Conservation (phyloP, 2,113 vertebrate genomes). For the Embiotoca jacksoni region DNA sequence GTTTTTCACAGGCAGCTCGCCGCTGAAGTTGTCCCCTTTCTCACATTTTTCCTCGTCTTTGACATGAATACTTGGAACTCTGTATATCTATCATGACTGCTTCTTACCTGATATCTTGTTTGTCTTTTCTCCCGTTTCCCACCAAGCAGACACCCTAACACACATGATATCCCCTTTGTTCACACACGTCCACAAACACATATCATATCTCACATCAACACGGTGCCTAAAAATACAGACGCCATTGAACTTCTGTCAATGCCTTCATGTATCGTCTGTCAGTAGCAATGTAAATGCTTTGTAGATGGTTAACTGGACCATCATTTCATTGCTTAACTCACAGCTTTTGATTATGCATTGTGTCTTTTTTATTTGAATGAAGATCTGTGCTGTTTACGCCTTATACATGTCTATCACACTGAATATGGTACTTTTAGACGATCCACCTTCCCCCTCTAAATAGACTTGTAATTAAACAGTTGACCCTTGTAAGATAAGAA, state of each 20-base stretch:
- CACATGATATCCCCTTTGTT: conserved; percentile 80
- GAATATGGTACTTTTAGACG: conserved; percentile 75
- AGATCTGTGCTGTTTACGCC: conserved; percentile 78
- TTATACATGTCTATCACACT: conserved; percentile 79
- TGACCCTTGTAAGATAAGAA: conserved; percentile 79
- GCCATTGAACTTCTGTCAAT: conserved; percentile 88
- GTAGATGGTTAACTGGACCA: conserved; percentile 59
- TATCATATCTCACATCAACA: conserved; percentile 85
- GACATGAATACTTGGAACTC: conserved; percentile 79
- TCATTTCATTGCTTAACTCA: conserved; percentile 69
- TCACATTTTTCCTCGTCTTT: conserved; percentile 81
- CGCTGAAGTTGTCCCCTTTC: conserved; percentile 85
- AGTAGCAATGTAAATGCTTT: conserved; percentile 81
- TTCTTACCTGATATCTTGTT: conserved; percentile 85
- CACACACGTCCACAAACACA: conserved; percentile 85
- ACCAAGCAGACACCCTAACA: conserved; percentile 86
- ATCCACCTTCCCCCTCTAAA: conserved; percentile 58
- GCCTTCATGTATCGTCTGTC: conserved; percentile 82
- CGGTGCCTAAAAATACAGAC: conserved; percentile 99
- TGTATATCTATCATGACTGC: conserved; percentile 88
- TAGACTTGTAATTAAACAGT: conserved; percentile 78
- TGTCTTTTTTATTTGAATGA: conserved; percentile 60
- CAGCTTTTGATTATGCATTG: conserved; percentile 67
- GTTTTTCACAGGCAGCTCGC: conserved; percentile 73
- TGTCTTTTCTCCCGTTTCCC: conserved; percentile 33